Base-by-base conservation (phyloP, 2,888 invertebrate species). In the Halictus quadricinctus region DNA sequence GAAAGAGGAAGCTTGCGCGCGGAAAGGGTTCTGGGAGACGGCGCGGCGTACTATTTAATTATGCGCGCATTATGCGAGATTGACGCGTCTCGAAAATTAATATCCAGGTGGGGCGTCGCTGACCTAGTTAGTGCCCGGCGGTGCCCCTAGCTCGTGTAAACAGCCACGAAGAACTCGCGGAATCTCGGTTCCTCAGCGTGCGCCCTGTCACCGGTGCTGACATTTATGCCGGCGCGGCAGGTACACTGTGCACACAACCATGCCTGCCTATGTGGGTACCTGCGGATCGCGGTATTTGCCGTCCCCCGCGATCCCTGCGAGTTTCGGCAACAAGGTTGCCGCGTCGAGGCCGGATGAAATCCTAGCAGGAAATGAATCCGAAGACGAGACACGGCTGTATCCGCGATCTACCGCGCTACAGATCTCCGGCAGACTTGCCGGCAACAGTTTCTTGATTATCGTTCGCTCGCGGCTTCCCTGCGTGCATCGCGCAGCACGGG, bases 1-100 rank as follows among this genome's bases (percentile, higher is more conserved):
- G 64, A 29, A 64, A 64, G 18, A 64, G 64, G 15, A 29, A 29
- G 29, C 15, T n/a, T n/a, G 29, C 64, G 5, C 64, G 64, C 7
- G 29, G 13, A 64, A 64, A 64, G 64, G 64, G 64, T 18, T 29
- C 64, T 18, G 18, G 3, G 29, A 8, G 64, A 2, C 60, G 41
- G 15, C 73, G 21, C 54, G 21, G 2, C 15, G n/a, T 48, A 84
- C 86, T 90, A 90, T 92, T 92, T 92, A 93, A 93, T 93, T 92
- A 92, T 86, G 85, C 85, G 90, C 88, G 90, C 91, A 92, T 93
- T 93, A 93, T 90, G 91, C 91, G 85, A 93, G 93, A 93, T 93
- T 93, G 91, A 90, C 83, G 90, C 89, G 90, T 90, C 91, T 90
- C 88, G 92, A 92, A 92, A 93, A 93, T 93, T 92, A 93, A 93